A percentile compares a stretch with the other conserved stretches of the same genome.
Conservation (phyloP, 2,888 invertebrate species). For the Cantharis rufa region DNA sequence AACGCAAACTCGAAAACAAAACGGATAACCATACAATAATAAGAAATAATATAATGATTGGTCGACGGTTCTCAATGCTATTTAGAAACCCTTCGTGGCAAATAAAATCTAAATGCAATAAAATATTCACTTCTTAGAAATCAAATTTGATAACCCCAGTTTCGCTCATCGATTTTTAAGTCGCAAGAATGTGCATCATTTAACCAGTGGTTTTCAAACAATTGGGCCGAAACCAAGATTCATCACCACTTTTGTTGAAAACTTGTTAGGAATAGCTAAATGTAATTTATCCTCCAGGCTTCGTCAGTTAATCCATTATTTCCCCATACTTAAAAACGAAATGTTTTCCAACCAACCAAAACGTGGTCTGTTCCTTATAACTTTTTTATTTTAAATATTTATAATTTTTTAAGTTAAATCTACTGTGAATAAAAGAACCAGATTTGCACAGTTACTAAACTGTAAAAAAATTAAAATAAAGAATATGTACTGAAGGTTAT, state of each 20-base stretch:
- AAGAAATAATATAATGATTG: conserved; percentile 3
- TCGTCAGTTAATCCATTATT: background rate
- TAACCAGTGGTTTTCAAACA: background rate
- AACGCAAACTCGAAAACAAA: conserved; percentile 22
- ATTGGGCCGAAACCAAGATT: background rate
- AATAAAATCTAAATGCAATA: background rate
- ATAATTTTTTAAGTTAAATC: too few relatives aligned
- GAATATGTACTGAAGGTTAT: too few relatives aligned
- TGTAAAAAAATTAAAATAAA: too few relatives aligned
- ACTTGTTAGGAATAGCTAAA: background rate
- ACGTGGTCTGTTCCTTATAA: too few relatives aligned
- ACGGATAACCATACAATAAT: conserved; percentile 25
- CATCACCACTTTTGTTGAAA: background rate
- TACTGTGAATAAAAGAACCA: too few relatives aligned
- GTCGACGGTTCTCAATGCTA: background rate
- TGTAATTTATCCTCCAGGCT: background rate
- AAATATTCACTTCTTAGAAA: background rate
- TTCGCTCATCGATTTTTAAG: background rate
- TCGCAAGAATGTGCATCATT: background rate
- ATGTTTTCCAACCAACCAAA: background rate
- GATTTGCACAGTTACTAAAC: too few relatives aligned
- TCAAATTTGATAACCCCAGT: background rate
- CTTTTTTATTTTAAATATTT: too few relatives aligned
- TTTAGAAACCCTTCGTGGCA: background rate
- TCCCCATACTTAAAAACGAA: background rate